phyloP scores from a whole-genome alignment of 2,113 vertebrate genomes.

The Malaclemys terrapin region DNA sequence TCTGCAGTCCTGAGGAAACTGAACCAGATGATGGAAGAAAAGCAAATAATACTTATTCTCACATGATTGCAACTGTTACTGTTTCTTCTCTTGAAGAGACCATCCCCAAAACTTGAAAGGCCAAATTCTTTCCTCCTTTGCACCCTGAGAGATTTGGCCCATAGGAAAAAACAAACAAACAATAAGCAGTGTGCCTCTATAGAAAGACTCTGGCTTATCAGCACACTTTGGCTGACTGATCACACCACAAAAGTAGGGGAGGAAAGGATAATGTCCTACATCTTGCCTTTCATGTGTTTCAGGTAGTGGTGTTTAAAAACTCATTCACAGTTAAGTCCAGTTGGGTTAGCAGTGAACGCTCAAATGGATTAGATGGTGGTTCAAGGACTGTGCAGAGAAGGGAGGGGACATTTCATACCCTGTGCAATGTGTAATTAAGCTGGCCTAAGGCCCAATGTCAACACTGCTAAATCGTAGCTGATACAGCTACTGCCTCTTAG shows the following conservation, averaged over 20 bases:
- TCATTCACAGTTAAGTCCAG: neutral
- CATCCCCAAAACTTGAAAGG: neutral
- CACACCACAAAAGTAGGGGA: neutral
- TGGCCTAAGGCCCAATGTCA: no score
- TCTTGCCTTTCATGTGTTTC: neutral
- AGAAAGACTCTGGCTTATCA: accelerated
- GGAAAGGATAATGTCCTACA: accelerated
- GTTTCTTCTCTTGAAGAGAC: neutral
- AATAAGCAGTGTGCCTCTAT: neutral
- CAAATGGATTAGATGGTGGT: neutral
- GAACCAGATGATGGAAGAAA: neutral
- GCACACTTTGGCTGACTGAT: neutral
- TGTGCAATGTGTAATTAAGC: no score
- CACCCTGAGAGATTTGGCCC: neutral
- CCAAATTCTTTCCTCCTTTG: neutral
- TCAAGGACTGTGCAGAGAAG: neutral
- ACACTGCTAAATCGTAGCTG: no score
- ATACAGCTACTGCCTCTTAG: no score
- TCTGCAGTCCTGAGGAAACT: neutral
- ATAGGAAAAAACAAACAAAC: no score
- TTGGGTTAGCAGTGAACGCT: neutral
- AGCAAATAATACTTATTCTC: neutral
- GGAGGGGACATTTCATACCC: neutral
- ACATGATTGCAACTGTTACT: neutral
- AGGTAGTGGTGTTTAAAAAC: neutral